Evolutionary conservation across 2,113 vertebrate genomes (phyloP).

Genomic region (Scophthalmus maximus): DNA sequence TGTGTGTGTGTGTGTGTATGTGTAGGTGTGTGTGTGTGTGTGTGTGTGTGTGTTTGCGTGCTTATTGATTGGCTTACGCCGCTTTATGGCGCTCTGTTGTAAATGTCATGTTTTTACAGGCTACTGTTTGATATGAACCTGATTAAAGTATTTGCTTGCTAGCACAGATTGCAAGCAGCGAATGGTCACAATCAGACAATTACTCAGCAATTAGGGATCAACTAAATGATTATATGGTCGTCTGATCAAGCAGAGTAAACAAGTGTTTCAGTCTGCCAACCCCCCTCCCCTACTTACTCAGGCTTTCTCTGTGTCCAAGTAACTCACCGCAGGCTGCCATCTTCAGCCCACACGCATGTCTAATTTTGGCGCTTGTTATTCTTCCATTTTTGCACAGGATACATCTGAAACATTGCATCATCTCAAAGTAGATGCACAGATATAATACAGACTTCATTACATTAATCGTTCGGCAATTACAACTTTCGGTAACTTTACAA

Average conservation of each 20-base stretch:
- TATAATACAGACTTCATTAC: not conserved
- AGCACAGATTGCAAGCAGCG: conserved; percentile 76
- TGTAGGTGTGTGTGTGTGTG: conserved; percentile 29
- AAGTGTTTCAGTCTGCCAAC: conserved; percentile 46
- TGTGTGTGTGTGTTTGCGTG: conserved; percentile 32
- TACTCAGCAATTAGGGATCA: conserved; percentile 82
- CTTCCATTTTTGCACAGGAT: not conserved
- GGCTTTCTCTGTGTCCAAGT: conserved; percentile 23
- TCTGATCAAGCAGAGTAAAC: conserved; percentile 74
- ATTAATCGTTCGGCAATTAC: not conserved
- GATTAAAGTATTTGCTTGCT: conserved; percentile 86
- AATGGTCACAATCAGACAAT: conserved; percentile 76
- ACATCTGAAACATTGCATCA: not conserved
- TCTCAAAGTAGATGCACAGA: not conserved
- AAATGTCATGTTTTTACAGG: conserved; percentile 87
- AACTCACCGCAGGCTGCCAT: conserved; percentile 20
- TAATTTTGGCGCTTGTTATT: not conserved
- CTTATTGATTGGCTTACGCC: conserved; percentile 84
- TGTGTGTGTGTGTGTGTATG: conserved; percentile 44
- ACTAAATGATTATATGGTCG: conserved; percentile 78
- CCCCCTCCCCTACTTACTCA: not conserved
- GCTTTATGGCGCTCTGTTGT: conserved; percentile 85
- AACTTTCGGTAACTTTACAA: not conserved
- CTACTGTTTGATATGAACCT: conserved; percentile 86
- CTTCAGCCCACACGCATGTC: not conserved